Evolutionary conservation across 2,888 invertebrate species (phyloP), one percentile per base, ranked within the genome.

Genomic region (Dendrolimus pini): DNA sequence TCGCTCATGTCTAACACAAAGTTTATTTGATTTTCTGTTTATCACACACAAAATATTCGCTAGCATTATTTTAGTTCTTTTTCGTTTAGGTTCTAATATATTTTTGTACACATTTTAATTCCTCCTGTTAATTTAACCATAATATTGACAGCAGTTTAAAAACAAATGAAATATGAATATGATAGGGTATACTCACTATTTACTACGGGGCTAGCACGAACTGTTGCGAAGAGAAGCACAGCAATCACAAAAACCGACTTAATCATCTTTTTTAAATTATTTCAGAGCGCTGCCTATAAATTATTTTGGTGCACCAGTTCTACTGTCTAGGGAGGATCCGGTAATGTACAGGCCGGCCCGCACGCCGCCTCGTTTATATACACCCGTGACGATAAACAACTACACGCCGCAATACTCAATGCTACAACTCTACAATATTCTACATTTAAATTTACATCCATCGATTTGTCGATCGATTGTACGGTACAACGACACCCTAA

Each of bases 381-480:
- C 63, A 70, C 69, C 65, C 67, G 65, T 62, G 65, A 65, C 66
- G 74, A 78, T 78, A 77, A 78, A 78, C 74, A 73, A 64, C 64
- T 47, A 47, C 12, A 47, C 47, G 47, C 47, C 47, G 47, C 47
- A 47, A 62, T 57, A 61, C 56, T 59, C 53, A 55, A 7, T 55
- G 41, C 52, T 54, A 41, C 41, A 14, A 52, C 59, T 52, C 42
- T 52, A 42, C 30, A 18, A 18, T 13, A 14, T 12, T 18, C 13
- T 13, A 54, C 54, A 54, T 14, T 13, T 14, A 13, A 18, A n/a
- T 9, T 54, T 18, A 53, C n/a, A 7, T 53, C 7, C 53, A 13
- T 53, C n/a, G n/a, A 13, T 53, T 53, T 53, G 53, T 10, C 53
- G 7, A 13, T 7, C n/a, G n/a, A n/a, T 8, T 10, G 7, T 10